A percentile compares a stretch with the other conserved stretches of the same genome.
Conservation (phyloP, 2,113 vertebrate genomes). For the Halichoerus grypus region DNA sequence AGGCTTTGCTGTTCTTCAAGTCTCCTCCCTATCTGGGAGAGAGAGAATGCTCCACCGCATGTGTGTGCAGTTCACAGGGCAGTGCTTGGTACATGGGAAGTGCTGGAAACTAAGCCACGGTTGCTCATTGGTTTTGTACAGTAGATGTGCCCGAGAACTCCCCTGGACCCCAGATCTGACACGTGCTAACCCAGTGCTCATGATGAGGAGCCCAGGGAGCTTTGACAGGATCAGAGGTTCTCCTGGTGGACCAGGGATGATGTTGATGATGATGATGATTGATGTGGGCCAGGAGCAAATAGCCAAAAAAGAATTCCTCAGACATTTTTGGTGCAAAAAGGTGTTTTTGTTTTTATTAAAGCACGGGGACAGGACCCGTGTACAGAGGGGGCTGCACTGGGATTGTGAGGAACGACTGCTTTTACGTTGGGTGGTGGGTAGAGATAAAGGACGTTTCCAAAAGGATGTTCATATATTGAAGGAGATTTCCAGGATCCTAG, state of each 20-base stretch:
- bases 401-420: neutral
- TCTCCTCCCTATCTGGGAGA: neutral
- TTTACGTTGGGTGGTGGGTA: neutral
- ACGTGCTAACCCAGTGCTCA: neutral
- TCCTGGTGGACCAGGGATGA: neutral
- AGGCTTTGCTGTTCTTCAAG: neutral
- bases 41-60: neutral
- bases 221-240: too few relatives aligned
- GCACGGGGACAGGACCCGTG: neutral
- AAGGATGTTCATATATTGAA: neutral
- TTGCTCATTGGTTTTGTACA: neutral
- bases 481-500: neutral
- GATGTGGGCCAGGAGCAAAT: neutral
- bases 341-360: neutral
- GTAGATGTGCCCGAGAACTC: neutral
- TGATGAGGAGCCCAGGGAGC: too few relatives aligned
- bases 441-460: neutral
- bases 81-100: neutral
- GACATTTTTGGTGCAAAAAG: neutral
- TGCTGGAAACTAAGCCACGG: too few relatives aligned
- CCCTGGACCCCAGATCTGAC: neutral
- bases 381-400: neutral
- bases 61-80: neutral
- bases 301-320: neutral
- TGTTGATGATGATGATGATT: neutral